Evolutionary conservation across 2,113 vertebrate genomes (phyloP), one percentile per base, ranked within the genome.

Genomic region (Misgurnus mizolepis): DNA sequence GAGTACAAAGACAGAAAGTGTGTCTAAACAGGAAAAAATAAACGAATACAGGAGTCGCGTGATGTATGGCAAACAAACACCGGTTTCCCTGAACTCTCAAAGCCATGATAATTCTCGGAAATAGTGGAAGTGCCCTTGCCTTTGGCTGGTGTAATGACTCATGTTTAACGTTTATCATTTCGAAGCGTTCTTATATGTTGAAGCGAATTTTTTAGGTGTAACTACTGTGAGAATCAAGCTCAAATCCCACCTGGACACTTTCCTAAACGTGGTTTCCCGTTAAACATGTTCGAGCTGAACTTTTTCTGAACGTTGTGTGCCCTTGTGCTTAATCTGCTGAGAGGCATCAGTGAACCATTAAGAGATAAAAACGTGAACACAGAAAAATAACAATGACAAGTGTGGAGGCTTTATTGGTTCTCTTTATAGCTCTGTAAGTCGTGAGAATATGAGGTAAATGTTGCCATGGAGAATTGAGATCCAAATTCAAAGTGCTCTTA

Each of bases 41-140:
- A 65, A 75, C 43, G 22, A n/a, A 55, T 76, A 65, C 49, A 60
- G 12, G 27, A 70, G 67, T 68, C 34, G 40, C 34, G 60, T 82
- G 82, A 86, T 81, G 65, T 76, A 72, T 40, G 15, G 45, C 79
- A 79, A 72, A 81, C 74, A 81, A 76, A 69, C 64, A 40, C 1
- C 1, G 27, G 15, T 56, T 60, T 65, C 39, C 39, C 45, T 34
- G 17, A 45, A 12, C 78, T 67, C 61, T 39, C 73, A 10, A 43
- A 58, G 69, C 64, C 61, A 55, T 61, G 39, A 66, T 78, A 70
- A 81, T 71, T 83, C 82, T 76, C 40, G 11, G 7, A 68, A 75
- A 78, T 74, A 58, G 81, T 61, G 34, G 10, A 47, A 66, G 34
- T 79, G 82, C 82, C 81, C 82, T 83, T 81, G 82, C 53, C 58